A percentile compares a stretch with the other conserved stretches of the same genome.
Conservation (phyloP, 2,797 vertebrate genomes). For the Cottoperca gobio region DNA sequence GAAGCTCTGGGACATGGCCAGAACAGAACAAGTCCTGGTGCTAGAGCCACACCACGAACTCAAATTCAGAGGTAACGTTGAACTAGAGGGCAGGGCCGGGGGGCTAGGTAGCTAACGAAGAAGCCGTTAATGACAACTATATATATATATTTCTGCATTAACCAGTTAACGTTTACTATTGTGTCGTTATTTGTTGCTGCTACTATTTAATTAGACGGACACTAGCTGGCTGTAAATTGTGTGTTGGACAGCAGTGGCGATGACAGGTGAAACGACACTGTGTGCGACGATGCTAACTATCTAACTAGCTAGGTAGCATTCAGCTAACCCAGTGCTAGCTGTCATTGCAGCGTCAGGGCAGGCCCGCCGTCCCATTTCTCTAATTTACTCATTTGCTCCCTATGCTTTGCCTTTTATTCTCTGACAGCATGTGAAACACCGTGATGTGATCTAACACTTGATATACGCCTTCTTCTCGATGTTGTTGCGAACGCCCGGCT, state of each 20-base stretch:
- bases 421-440: background rate
- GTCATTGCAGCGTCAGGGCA: conserved; percentile 76
- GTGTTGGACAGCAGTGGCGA: conserved; percentile 5
- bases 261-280: conserved; percentile 57
- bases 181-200: too few species aligned
- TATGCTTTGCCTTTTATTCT: background rate
- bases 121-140: background rate
- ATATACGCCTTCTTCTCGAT: background rate
- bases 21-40: conserved; percentile 91
- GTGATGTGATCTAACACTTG: background rate
- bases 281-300: conserved; percentile 61
- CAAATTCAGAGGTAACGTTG: conserved; percentile 91
- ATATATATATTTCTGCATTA: background rate
- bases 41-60: conserved; percentile 94
- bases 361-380: conserved; percentile 46
- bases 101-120: conserved; percentile 24
- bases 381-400: conserved; percentile 1
- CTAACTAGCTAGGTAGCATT: conserved; percentile 33
- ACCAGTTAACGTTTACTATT: rapidly evolving
- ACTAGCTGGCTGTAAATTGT: background rate
- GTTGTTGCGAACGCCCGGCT: background rate
- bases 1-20: conserved; percentile 89
- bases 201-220: background rate
- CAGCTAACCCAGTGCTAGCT: conserved; percentile 58
- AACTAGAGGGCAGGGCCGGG: conserved; percentile 63